Percentiles rank a stretch among this genome's conserved stretches.
Conservation (phyloP, 2,797 vertebrate genomes). For the Phyllotis vaccarum region DNA sequence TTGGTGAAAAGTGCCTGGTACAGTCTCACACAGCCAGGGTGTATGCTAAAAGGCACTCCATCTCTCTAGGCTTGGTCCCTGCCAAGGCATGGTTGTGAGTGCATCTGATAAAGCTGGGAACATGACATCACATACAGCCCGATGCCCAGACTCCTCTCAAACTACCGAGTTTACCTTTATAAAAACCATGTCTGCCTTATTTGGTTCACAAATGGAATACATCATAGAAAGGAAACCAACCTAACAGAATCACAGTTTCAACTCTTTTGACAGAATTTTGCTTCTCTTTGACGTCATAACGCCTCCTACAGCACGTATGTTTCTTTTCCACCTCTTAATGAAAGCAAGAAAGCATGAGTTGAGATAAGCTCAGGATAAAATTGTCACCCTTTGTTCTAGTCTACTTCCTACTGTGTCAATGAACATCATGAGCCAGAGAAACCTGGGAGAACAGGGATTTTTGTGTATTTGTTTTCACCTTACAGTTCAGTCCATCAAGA, state of each 20-base stretch:
- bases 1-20: background rate
- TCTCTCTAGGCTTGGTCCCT: background rate
- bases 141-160: slow-evolving; percentile 12
- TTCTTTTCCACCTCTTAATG: slow-evolving; percentile 57
- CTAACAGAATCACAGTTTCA: slow-evolving; percentile 54
- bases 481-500: background rate
- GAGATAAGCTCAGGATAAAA: background rate
- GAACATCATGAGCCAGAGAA: background rate
- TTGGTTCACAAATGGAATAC: slow-evolving; percentile 54
- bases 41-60: background rate
- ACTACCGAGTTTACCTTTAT: background rate
- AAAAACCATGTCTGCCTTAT: background rate
- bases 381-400: background rate
- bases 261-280: slow-evolving; percentile 71
- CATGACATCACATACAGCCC: background rate
- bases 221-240: slow-evolving; percentile 29
- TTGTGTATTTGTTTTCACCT: background rate
- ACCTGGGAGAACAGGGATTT: too few relatives aligned
- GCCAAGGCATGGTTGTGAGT: background rate
- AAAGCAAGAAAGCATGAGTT: background rate
- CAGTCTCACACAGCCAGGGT: background rate
- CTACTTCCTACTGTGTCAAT: background rate
- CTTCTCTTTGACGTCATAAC: slow-evolving; percentile 75
- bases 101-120: background rate
- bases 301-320: slow-evolving; percentile 61